Evolutionary conservation across 1,140 invertebrate species (phyloP).

Genomic region (Leptinotarsa defecta): DNA sequence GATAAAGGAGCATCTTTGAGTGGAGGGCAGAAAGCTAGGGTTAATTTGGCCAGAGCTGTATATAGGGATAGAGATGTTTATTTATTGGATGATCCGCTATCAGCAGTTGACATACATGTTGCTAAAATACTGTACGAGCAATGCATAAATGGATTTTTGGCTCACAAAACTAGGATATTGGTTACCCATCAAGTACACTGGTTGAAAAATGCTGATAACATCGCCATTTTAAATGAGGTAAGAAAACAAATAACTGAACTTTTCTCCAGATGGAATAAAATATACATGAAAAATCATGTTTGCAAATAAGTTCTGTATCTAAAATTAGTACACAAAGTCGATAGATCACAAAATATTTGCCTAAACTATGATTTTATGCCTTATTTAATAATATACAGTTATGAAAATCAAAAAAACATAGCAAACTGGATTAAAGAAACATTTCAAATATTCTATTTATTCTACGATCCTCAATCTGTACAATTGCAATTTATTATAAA

Average conservation of each 20-base stretch:
- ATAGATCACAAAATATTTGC: no score
- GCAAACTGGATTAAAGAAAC: no score
- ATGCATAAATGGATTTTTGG: conserved; percentile 70
- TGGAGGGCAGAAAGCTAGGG: conserved; percentile 88
- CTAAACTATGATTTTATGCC: no score
- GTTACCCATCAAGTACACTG: conserved; percentile 90
- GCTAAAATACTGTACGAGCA: conserved; percentile 71
- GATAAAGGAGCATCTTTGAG: conserved; percentile 81
- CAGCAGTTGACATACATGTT: conserved; percentile 76
- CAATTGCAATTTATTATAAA: no score
- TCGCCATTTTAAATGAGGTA: conserved; percentile 66
- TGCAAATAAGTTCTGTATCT: no score
- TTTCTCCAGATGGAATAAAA: no score
- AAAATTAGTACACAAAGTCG: no score
- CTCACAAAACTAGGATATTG: conserved; percentile 73
- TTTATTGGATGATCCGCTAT: conserved; percentile 81
- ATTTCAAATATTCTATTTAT: no score
- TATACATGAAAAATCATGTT: no score
- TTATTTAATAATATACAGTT: no score
- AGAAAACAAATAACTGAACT: background rate
- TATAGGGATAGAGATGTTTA: conserved; percentile 83
- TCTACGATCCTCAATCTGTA: no score
- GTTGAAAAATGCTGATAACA: conserved; percentile 74
- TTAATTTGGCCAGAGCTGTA: conserved; percentile 82
- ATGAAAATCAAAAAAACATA: no score